A percentile compares a stretch with the other conserved stretches of the same genome.
These are phyloP conservation scores for Vidua macroura DNA, from an alignment of 2,113 vertebrate genomes.

Conservation along the genomic window DNA sequence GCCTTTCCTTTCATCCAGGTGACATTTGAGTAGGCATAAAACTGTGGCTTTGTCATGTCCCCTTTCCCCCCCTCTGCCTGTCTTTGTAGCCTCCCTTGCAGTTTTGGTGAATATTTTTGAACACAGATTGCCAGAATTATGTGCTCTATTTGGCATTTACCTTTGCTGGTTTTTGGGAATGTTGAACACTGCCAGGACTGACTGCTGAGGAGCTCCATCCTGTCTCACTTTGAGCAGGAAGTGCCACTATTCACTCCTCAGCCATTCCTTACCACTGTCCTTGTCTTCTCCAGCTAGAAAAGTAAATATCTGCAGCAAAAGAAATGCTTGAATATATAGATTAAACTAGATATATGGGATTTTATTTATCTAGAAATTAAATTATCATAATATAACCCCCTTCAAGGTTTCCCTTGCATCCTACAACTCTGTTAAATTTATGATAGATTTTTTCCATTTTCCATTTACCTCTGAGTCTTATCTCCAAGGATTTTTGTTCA, in stretches of 20 bases:
- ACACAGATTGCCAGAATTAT: neutral
- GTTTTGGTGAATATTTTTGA: neutral
- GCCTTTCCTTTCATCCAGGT: neutral
- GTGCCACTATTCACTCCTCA: neutral
- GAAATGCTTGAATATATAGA: neutral
- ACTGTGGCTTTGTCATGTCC: neutral
- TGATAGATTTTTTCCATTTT: neutral
- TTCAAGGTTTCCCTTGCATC: neutral
- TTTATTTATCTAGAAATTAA: constrained; percentile 39
- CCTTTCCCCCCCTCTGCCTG: neutral
- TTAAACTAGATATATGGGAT: neutral
- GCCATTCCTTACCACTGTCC: neutral
- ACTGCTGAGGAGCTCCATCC: neutral
- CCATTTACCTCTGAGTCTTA: neutral
- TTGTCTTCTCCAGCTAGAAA: neutral
- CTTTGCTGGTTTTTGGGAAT: neutral
- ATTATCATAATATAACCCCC: neutral
- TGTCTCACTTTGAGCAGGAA: neutral
- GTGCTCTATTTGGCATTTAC: neutral
- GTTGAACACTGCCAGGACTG: neutral
- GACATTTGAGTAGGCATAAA: neutral
- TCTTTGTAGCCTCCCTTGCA: neutral
- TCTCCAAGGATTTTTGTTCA: constrained; percentile 31
- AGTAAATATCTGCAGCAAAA: neutral
- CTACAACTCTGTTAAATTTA: neutral